phyloP scores from a whole-genome alignment of 2,797 vertebrate species.

The Notolepis coatsorum region DNA sequence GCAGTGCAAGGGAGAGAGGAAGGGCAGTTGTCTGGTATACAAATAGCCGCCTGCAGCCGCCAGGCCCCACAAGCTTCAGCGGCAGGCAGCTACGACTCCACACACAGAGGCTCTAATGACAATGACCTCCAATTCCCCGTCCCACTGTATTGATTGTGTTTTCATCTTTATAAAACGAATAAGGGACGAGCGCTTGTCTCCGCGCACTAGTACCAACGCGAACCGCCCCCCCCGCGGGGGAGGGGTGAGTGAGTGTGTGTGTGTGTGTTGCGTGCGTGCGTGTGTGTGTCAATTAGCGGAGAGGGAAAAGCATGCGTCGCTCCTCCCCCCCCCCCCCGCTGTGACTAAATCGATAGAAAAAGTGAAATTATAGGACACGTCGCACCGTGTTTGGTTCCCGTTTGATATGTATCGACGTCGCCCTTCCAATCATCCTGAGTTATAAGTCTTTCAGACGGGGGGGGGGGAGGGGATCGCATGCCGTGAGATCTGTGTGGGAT shows the following conservation, averaged over 20 bases:
- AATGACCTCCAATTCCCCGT: conserved; percentile 84
- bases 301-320: neutral
- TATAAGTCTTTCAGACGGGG: too few species aligned
- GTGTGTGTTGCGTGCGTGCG: conserved; percentile 12
- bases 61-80: conserved; percentile 65
- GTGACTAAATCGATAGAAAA: too few species aligned
- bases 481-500: too few species aligned
- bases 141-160: conserved; percentile 84
- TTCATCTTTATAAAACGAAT: conserved; percentile 84
- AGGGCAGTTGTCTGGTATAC: conserved; percentile 78
- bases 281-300: neutral
- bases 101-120: conserved; percentile 81
- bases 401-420: too few species aligned
- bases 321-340: too few species aligned
- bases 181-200: conserved; percentile 61
- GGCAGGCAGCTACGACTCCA: conserved; percentile 82
- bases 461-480: too few species aligned
- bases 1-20: conserved; percentile 72
- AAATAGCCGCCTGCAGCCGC: conserved; percentile 74
- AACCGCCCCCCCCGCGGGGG: conserved; percentile 36
- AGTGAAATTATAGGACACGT: too few species aligned
- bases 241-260: conserved; percentile 20
- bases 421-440: too few species aligned
- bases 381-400: too few species aligned
- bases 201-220: conserved; percentile 60